Conservation (phyloP, 2,113 vertebrate genomes). For the Syngnathus typhle region DNA sequence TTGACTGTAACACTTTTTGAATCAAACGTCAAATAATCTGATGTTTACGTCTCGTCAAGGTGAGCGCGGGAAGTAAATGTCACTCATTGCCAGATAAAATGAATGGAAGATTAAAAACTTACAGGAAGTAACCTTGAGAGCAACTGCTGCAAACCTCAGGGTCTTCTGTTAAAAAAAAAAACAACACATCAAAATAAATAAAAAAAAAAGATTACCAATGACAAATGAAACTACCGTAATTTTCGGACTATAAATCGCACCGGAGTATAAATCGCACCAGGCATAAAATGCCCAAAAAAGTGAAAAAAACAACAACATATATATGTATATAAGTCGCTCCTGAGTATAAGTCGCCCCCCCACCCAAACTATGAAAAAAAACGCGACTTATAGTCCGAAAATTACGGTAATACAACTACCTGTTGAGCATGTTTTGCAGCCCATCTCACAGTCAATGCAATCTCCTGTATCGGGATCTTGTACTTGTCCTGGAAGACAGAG, state of each 20-base stretch:
- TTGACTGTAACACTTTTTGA: not conserved
- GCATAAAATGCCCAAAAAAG: too few relatives aligned
- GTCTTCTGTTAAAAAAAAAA: conserved; percentile 57
- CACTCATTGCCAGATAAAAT: conserved; percentile 7
- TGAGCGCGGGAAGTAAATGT: not conserved
- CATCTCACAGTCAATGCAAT: conserved; percentile 71
- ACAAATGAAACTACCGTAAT: conserved; percentile 40
- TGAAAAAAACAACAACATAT: too few relatives aligned
- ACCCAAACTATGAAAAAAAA: too few relatives aligned
- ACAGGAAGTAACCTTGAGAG: conserved; percentile 69
- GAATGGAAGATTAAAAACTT: conserved; percentile 38
- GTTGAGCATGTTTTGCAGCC: conserved; percentile 71
- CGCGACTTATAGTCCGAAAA: too few relatives aligned
- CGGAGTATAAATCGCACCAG: too few relatives aligned
- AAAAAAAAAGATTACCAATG: conserved; percentile 36
- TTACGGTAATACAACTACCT: conserved; percentile 57
- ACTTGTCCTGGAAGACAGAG: conserved; percentile 66
- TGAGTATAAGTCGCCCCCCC: too few relatives aligned
- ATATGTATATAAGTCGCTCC: too few relatives aligned
- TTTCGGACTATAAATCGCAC: too few relatives aligned
- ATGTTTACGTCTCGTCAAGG: not conserved
- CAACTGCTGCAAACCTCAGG: conserved; percentile 70
- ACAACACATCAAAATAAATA: too few relatives aligned
- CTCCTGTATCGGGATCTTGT: conserved; percentile 72
- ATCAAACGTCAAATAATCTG: not conserved